phyloP scores from a whole-genome alignment of 1,140 invertebrate genomes.

The Drosophila kanapiae region DNA sequence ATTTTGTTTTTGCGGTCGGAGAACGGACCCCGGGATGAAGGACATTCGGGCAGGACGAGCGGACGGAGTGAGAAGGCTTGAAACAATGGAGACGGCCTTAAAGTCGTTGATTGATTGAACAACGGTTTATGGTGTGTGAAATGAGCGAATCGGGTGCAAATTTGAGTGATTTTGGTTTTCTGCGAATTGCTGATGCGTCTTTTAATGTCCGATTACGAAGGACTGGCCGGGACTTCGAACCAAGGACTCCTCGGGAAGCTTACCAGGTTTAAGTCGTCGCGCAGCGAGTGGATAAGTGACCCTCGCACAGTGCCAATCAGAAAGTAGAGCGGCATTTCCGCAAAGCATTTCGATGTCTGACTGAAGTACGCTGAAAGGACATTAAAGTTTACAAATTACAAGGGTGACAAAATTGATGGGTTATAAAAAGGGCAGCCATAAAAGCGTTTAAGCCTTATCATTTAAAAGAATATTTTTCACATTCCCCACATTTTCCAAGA shows the following conservation, averaged over 20 bases:
- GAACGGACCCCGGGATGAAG: constrained; percentile 34
- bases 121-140: constrained; percentile 80
- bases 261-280: constrained; percentile 83
- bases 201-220: constrained; percentile 50
- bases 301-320: constrained; percentile 87
- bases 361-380: constrained; percentile 81
- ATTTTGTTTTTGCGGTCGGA: constrained; percentile 79
- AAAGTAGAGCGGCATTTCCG: constrained; percentile 88
- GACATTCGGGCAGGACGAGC: constrained; percentile 10
- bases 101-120: constrained; percentile 79
- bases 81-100: constrained; percentile 63
- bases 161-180: constrained; percentile 72
- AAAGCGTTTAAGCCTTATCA: background rate
- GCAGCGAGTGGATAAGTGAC: constrained; percentile 87
- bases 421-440: constrained; percentile 1
- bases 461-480: background rate
- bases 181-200: constrained; percentile 52
- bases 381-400: constrained; percentile 18
- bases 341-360: constrained; percentile 85
- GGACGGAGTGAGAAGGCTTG: constrained; percentile 34
- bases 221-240: background rate
- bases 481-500: background rate
- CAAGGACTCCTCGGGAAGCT: constrained; percentile 45
- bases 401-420: constrained; percentile 17
- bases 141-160: constrained; percentile 77